Conservation (phyloP, 1,140 invertebrate genomes). For the Notospermus geniculatus region DNA sequence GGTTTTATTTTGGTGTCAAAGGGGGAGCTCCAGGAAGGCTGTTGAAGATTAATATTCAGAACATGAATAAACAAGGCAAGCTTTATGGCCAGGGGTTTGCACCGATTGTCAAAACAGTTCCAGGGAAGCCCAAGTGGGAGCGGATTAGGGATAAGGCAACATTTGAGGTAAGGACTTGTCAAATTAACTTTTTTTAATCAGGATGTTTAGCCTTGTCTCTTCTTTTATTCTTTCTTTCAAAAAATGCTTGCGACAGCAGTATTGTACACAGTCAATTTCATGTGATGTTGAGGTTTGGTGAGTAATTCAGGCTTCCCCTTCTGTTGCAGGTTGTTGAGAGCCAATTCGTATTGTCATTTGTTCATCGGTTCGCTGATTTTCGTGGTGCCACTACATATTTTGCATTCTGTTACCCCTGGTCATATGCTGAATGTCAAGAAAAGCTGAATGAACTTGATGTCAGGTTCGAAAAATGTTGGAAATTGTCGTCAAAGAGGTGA, state of each 20-base stretch:
- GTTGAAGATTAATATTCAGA: constrained; percentile 80
- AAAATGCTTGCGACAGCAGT: no score
- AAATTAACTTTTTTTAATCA: not conserved
- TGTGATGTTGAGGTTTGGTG: no score
- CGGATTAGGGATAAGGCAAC: constrained; percentile 62
- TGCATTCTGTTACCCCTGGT: constrained; percentile 89
- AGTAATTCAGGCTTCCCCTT: not conserved
- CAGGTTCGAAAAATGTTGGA: constrained; percentile 56
- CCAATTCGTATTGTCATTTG: constrained; percentile 78
- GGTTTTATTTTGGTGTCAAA: constrained; percentile 89
- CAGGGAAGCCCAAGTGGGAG: constrained; percentile 71
- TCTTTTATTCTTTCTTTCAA: constrained; percentile 16
- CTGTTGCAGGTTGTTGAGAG: constrained; percentile 50
- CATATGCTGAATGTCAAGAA: constrained; percentile 77
- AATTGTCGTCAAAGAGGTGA: constrained; percentile 29
- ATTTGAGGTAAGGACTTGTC: constrained; percentile 46
- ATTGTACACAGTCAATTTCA: no score
- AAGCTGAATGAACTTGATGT: constrained; percentile 66
- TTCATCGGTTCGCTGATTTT: constrained; percentile 72
- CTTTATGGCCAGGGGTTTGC: constrained; percentile 89
- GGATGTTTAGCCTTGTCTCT: not conserved
- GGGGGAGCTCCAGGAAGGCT: constrained; percentile 60
- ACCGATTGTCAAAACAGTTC: constrained; percentile 66
- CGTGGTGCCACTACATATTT: constrained; percentile 75
- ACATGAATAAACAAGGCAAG: constrained; percentile 85